Evolutionary conservation across 2,113 vertebrate species (phyloP).

Genomic region (Eleginops maclovinus): DNA sequence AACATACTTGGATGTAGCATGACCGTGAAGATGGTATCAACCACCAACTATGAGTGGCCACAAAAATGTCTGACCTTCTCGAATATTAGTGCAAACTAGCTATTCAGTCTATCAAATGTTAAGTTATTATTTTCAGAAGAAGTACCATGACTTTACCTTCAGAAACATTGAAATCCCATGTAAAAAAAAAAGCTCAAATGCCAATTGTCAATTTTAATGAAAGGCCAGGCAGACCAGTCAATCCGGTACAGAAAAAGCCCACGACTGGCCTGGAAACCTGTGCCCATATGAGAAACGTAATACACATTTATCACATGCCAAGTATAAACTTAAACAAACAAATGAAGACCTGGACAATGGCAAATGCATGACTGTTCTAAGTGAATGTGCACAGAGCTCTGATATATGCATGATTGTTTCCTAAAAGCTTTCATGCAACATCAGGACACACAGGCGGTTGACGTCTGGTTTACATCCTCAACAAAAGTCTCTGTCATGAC

Average conservation of each 20-base stretch:
- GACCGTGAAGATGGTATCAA: slow-evolving; percentile 73
- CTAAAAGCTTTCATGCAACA: slow-evolving; percentile 59
- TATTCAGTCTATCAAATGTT: slow-evolving; percentile 1
- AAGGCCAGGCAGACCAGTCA: slow-evolving; percentile 12
- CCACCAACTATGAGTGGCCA: slow-evolving; percentile 51
- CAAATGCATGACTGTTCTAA: slow-evolving; percentile 66
- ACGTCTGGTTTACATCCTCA: slow-evolving; percentile 75
- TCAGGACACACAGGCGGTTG: slow-evolving; percentile 72
- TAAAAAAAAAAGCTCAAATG: background rate
- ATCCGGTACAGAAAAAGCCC: slow-evolving; percentile 22
- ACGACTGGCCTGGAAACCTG: slow-evolving; percentile 40
- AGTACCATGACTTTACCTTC: background rate
- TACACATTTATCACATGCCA: slow-evolving; percentile 43
- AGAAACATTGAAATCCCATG: background rate
- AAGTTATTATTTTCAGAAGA: background rate
- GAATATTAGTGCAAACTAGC: slow-evolving; percentile 23
- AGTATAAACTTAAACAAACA: slow-evolving; percentile 67
- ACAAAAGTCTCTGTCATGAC: slow-evolving; percentile 72
- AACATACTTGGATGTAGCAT: slow-evolving; percentile 70
- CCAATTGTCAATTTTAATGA: slow-evolving; percentile 5
- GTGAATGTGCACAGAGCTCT: slow-evolving; percentile 47
- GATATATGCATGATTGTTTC: slow-evolving; percentile 69
- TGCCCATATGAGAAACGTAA: slow-evolving; percentile 46
- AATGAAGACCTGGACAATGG: slow-evolving; percentile 70
- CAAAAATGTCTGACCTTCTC: slow-evolving; percentile 51